Evolutionary conservation across 2,888 invertebrate genomes (phyloP), one percentile per base, ranked within the genome.

Genomic region (Rhagonycha lutea): DNA sequence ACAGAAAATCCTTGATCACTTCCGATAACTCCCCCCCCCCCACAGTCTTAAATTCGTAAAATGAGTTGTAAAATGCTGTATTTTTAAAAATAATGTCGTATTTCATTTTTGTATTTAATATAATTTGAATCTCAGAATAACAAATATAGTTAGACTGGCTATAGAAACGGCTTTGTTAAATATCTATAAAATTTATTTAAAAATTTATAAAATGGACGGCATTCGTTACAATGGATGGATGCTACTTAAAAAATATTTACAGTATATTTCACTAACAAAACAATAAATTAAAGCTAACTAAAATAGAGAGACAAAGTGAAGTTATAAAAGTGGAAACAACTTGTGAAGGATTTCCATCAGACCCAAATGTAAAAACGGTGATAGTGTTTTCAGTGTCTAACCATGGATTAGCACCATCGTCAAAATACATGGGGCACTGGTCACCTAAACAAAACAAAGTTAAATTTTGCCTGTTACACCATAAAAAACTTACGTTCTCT

Each of bases 371-470:
- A 81, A 96, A 95, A 14, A 95, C 88, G 86, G 93, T 93, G 28
- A 95, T 91, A 70, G 90, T 92, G 83, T 92, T 94, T 84, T 95
- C 94, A 24, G 92, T 91, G 72, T 91, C 89, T 1, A 90, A 83
- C 95, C 95, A 98, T 0, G 98, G 97, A 88, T 98, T 92, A 63
- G 91, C 89, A 9, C 98, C 98, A 85, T 98, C 98, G 84, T 98
- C 98, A 85, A 98, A 99, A 86, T 95, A 93, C 96, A 98, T 98
- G 0, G 98, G 98, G 86, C 98, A 99, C 84, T 96, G 96, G 89
- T 99, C 98, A 82, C 93, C 93, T 93, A 86, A 77, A 18, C 88
- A 86, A 75, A 74, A 76, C 11, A 61, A 63, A 68, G 7, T 28
- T 12, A 14, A 65, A 47, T 18, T 18, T 5, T 70, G 32, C 1